Evolutionary conservation across 2,113 vertebrate genomes (phyloP).

Genomic region (Sphaerodactylus townsendi): DNA sequence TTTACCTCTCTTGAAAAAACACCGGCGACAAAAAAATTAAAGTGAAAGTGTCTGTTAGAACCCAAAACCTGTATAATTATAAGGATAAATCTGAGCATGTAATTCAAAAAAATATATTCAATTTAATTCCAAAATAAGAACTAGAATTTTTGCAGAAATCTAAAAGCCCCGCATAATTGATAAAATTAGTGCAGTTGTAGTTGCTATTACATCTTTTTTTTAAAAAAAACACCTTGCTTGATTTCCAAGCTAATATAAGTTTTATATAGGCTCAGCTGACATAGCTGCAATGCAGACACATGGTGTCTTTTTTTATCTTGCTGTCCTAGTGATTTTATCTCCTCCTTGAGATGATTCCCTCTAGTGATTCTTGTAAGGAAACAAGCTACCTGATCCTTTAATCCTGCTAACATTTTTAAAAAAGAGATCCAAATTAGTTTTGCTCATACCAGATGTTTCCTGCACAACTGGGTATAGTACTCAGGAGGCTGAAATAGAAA

Average conservation of each 20-base stretch:
- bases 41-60: not conserved
- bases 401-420: conserved; percentile 81
- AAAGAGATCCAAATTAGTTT: conserved; percentile 82
- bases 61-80: not conserved
- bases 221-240: conserved; percentile 43
- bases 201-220: conserved; percentile 34
- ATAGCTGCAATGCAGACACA: conserved; percentile 57
- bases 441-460: conserved; percentile 81
- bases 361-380: conserved; percentile 80
- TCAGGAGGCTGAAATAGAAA: conserved; percentile 68
- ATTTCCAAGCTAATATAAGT: conserved; percentile 49
- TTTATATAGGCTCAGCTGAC: conserved; percentile 59
- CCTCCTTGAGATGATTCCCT: conserved; percentile 71
- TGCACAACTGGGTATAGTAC: conserved; percentile 73
- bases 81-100: not conserved
- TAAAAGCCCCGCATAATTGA: conserved; percentile 38
- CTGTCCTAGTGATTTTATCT: conserved; percentile 76
- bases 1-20: not conserved
- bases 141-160: conserved; percentile 26
- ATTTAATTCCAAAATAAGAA: conserved; percentile 2
- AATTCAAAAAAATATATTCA: too few relatives aligned
- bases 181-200: conserved; percentile 40
- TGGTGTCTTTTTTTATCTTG: conserved; percentile 45
- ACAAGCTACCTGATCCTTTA: conserved; percentile 81
- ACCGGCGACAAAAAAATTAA: not conserved